Evolutionary conservation across 2,113 vertebrate genomes (phyloP), one percentile per base, ranked within the genome.

Genomic region (Alethe castanea): DNA sequence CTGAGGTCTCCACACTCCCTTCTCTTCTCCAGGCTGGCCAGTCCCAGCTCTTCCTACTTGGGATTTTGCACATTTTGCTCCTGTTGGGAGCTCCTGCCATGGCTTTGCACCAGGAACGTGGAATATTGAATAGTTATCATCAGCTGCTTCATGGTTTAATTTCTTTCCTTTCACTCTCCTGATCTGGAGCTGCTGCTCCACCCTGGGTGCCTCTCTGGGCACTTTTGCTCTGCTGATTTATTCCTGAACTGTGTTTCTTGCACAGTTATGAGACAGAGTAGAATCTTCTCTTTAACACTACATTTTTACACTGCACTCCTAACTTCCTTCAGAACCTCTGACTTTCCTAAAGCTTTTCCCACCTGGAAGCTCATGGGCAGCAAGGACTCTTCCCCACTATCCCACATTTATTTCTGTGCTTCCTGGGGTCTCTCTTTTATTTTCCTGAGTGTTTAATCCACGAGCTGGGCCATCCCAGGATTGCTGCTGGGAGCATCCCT

Each of bases 311-410:
- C 45, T 52, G 62, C 36, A 23, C 45, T 36, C 11, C 33, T 12
- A 4, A 14, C 19, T 47, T 24, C 14, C 52, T 9, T 22, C 19
- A 52, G 14, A 79, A 12, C 24, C 61, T 69, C 53, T 3, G 7
- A 14, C 2, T 47, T 90, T 67, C 12, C 69, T 48, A 60, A 12
- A 76, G 40, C 17, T 74, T 81, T 92, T 60, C 29, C 42, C 4
- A 1, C 53, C 66, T 33, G 12, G 53, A 28, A 35, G 38, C 42
- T 57, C 19, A 1, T 1, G 0, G 1, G 16, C 62, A 52, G 59
- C 50, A 31, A 19, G 64, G 36, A 3, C 31, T 76, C 35, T 36
- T 70, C 42, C 36, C 20, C 17, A 3, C 1, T 19, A 3, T 76
- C 50, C n/a, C n/a, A 3, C 5, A 7, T 76, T 60, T 69, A 45